Conservation (phyloP, 64 coral and sea anemone species). For the Acropora yongei region DNA sequence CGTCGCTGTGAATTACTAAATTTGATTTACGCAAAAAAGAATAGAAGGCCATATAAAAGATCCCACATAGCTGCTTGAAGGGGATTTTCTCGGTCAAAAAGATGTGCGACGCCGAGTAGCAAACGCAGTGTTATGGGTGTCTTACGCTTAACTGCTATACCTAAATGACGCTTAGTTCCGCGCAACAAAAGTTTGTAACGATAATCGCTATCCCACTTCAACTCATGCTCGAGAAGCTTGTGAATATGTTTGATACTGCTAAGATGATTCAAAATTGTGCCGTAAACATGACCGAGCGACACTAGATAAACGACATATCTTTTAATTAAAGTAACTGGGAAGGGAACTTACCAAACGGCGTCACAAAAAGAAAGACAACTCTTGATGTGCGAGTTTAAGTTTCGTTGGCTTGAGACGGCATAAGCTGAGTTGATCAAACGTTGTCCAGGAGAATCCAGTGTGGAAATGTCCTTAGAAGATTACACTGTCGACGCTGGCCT, state of each 20-base stretch:
- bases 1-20: not conserved
- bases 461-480: not conserved
- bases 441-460: not conserved
- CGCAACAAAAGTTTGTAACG: not conserved
- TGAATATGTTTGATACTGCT: slow-evolving; percentile 17
- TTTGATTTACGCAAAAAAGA: slow-evolving; percentile 35
- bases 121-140: slow-evolving; percentile 16
- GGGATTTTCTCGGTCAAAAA: slow-evolving; percentile 15
- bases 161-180: slow-evolving; percentile 3
- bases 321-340: not conserved
- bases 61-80: slow-evolving; percentile 40
- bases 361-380: not conserved
- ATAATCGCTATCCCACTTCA: slow-evolving; percentile 15
- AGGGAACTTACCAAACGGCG: not conserved
- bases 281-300: not conserved
- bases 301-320: not conserved
- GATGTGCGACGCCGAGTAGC: not conserved
- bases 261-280: slow-evolving; percentile 26
- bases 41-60: slow-evolving; percentile 19
- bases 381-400: not conserved
- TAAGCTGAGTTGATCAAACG: not conserved
- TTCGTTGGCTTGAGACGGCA: not conserved
- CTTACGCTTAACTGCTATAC: not conserved
- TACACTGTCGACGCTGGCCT: not conserved
- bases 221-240: not conserved